These are phyloP conservation scores for Haliclystus octoradiatus DNA, from an alignment of 30 jellyfish, hydroid and myxozoan species.

Conservation along the genomic window DNA sequence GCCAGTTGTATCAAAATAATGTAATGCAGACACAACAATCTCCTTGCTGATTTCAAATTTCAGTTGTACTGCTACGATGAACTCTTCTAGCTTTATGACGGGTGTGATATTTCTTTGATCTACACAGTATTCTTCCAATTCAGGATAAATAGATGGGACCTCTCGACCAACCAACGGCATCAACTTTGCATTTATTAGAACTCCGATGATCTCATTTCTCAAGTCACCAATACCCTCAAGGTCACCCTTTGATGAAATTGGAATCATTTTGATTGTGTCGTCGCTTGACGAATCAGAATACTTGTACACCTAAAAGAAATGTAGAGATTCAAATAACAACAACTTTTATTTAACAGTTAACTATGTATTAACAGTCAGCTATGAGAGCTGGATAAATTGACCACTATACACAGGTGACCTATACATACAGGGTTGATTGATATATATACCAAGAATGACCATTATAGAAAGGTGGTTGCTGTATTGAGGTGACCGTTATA, in stretches of 20 bases:
- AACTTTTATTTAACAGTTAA: too few relatives aligned
- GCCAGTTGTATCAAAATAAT: conserved; percentile 51
- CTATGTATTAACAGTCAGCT: too few relatives aligned
- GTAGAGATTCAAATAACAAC: too few relatives aligned
- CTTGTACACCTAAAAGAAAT: too few relatives aligned
- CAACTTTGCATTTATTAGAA: conserved; percentile 22
- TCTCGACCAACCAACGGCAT: conserved; percentile 45
- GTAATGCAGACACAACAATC: conserved; percentile 23
- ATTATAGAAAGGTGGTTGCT: too few relatives aligned
- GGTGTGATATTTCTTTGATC: conserved; percentile 13
- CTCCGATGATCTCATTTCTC: conserved; percentile 44
- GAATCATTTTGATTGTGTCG: conserved; percentile 35
- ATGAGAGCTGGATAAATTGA: too few relatives aligned
- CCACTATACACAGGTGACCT: too few relatives aligned
- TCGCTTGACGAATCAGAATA: too few relatives aligned
- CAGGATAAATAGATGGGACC: conserved; percentile 59
- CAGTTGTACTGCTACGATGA: conserved; percentile 1
- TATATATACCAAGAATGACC: too few relatives aligned
- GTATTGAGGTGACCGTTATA: too few relatives aligned
- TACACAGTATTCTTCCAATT: conserved; percentile 31
- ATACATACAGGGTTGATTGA: too few relatives aligned
- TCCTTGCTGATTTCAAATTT: background rate
- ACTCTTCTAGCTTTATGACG: conserved; percentile 19
- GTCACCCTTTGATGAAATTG: conserved; percentile 38
- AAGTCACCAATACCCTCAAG: conserved; percentile 40